These are phyloP conservation scores for Capreolus pygargus DNA, from an alignment of 2,113 vertebrate genomes.

Conservation along the genomic window DNA sequence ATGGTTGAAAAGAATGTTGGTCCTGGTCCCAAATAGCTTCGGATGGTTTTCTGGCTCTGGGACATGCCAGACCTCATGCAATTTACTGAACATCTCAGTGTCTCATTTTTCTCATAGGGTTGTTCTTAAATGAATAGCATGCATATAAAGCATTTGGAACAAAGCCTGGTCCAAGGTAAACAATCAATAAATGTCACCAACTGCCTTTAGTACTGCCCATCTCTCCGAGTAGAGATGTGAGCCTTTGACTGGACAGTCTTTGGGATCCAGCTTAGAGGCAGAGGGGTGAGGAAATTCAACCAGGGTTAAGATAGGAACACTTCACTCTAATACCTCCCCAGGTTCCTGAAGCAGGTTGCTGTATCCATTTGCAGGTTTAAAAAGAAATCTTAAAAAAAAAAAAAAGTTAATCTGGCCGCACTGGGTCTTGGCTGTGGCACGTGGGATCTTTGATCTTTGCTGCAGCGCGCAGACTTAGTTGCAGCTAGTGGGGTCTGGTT, in stretches of 20 bases:
- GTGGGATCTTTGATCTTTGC: neutral
- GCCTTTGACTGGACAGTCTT: neutral
- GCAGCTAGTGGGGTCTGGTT: neutral
- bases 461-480: neutral
- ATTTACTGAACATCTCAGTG: neutral
- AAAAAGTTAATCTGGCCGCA: neutral
- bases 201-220: neutral
- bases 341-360: neutral
- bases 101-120: neutral
- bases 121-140: neutral
- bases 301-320: neutral
- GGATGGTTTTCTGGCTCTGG: neutral
- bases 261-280: neutral
- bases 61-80: neutral
- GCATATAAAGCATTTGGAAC: neutral
- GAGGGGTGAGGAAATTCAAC: neutral
- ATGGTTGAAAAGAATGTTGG: neutral
- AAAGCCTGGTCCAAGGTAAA: neutral
- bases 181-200: neutral
- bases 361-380: neutral
- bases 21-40: neutral
- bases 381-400: neutral
- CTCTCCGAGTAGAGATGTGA: neutral
- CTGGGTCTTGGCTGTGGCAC: neutral
- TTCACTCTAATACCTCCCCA: neutral